Base-by-base conservation (phyloP, 1,140 invertebrate species). In the Rhopalosiphum padi region DNA sequence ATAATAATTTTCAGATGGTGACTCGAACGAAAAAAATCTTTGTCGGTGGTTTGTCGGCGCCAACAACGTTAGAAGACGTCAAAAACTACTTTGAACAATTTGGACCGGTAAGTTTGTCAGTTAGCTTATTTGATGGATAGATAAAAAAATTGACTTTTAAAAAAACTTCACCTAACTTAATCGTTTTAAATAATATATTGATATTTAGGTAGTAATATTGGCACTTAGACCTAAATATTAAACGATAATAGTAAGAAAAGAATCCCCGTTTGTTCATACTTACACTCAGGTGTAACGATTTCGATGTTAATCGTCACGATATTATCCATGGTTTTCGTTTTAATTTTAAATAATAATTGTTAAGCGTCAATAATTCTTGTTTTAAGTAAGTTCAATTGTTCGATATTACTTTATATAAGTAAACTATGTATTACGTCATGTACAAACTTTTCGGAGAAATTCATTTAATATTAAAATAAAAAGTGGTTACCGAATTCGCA, bases 1-100 rank as follows among this genome's bases (percentile, higher is more conserved):
- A 23, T 30, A 95, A 94, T 95, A 94, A 95, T 93, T 97, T 97
- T 53, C 97, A 99, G 99, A 99, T 99, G 99, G 99, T 99, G 96
- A 99, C 99, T 96, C 98, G 98, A 97, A 99, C 99, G 96, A 99
- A 99, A 97, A 99, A 99, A 97, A 99, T 99, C 96, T 99, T 99
- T 96, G 99, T 99, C 95, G 99, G 99, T 95, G 99, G 99, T 95
- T 97, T 99, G 95, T 99, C 99, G 95, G 98, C 99, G 95, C 98
- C 98, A 95, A 99, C 99, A 95, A 99, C 99, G 95, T 97, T 99
- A 95, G 99, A 99, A 96, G 99, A 99, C 96, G 98, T 99, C 95
- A 99, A 99, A 97, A 99, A 98, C 96, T 99, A 99, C 96, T 99
- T 99, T 96, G 98, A 99, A 96, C 98, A 99, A 96, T 99, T 99